Evolutionary conservation across 2,797 vertebrate species (phyloP).

Genomic region (Menidia menidia): DNA sequence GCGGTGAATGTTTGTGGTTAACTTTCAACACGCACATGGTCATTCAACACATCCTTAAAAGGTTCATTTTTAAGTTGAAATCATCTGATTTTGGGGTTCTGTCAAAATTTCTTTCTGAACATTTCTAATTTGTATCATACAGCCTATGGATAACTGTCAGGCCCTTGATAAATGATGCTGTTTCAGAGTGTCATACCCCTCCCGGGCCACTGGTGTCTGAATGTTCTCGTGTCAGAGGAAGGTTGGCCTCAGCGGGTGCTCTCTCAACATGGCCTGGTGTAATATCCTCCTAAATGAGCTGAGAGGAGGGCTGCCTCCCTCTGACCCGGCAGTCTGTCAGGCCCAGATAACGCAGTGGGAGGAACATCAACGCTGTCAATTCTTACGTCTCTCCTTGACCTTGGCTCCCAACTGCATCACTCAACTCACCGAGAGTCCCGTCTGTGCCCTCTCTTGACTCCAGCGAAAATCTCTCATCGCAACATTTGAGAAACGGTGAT

Average conservation of each 20-base stretch:
- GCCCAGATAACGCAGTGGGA: slow-evolving; percentile 68
- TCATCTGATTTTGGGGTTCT: not conserved
- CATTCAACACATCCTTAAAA: no score
- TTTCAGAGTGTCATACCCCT: slow-evolving; percentile 2
- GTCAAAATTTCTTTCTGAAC: not conserved
- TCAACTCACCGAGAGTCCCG: slow-evolving; percentile 41
- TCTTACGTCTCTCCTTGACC: slow-evolving; percentile 63
- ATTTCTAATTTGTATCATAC: not conserved
- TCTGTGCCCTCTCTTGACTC: slow-evolving; percentile 26
- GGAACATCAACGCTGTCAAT: slow-evolving; percentile 62
- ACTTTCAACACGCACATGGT: no score
- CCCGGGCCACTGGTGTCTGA: slow-evolving; percentile 3
- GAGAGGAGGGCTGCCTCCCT: slow-evolving; percentile 58
- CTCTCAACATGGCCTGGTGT: slow-evolving; percentile 55
- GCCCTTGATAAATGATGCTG: not conserved
- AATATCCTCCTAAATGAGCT: slow-evolving; percentile 72
- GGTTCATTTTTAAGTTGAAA: no score
- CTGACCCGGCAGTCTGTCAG: slow-evolving; percentile 71
- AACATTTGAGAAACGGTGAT: slow-evolving; percentile 6
- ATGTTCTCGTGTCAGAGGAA: slow-evolving; percentile 42
- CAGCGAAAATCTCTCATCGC: slow-evolving; percentile 14
- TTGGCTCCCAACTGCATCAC: slow-evolving; percentile 54
- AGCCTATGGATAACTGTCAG: not conserved
- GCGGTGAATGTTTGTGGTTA: not conserved
- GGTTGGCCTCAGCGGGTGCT: slow-evolving; percentile 61